Conservation (phyloP, 2,797 vertebrate genomes). For the Oreochromis grahami region DNA sequence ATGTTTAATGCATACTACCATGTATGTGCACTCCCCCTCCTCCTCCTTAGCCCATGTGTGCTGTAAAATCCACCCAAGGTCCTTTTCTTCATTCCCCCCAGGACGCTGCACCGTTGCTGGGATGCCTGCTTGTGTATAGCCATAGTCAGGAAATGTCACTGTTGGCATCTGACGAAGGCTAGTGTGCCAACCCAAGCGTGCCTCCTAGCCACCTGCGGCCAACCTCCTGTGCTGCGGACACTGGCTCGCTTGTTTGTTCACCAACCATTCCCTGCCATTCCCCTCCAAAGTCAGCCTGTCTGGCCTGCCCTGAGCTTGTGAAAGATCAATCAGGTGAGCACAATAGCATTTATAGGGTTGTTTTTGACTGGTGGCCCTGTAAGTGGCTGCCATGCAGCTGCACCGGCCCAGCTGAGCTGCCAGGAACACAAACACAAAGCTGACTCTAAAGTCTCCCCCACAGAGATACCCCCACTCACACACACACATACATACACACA, state of each 20-base stretch:
- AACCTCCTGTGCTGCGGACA: slow-evolving; percentile 66
- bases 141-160: slow-evolving; percentile 79
- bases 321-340: slow-evolving; percentile 79
- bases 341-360: slow-evolving; percentile 77
- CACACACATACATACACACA: not conserved
- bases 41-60: slow-evolving; percentile 22
- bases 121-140: slow-evolving; percentile 73
- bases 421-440: slow-evolving; percentile 63
- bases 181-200: slow-evolving; percentile 72
- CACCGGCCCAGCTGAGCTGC: slow-evolving; percentile 70
- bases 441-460: slow-evolving; percentile 33
- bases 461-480: not conserved
- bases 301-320: slow-evolving; percentile 61
- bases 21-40: not conserved
- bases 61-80: slow-evolving; percentile 38
- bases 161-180: slow-evolving; percentile 71
- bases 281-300: slow-evolving; percentile 69
- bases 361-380: slow-evolving; percentile 66
- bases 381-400: slow-evolving; percentile 74
- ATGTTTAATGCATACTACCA: slow-evolving; percentile 44
- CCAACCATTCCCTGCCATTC: slow-evolving; percentile 55
- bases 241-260: slow-evolving; percentile 74
- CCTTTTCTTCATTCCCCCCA: slow-evolving; percentile 70
- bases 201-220: slow-evolving; percentile 77
- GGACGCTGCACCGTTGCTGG: slow-evolving; percentile 71